Base-by-base conservation (phyloP, 2,888 invertebrate species). In the Agelastica alni region DNA sequence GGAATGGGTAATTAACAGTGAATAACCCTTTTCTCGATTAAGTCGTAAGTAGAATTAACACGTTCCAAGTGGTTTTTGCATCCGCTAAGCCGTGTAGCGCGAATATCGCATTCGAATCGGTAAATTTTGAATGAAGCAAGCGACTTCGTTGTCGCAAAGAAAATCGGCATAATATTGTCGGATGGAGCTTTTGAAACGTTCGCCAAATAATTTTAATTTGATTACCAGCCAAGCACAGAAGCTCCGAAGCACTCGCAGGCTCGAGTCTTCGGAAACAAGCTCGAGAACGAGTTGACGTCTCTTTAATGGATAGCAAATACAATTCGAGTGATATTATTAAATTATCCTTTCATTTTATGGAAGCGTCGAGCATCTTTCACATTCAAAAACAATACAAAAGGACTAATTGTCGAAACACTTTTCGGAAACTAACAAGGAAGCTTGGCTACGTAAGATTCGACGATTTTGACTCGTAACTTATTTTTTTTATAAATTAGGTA, bases 81-180 rank as follows among this genome's bases (percentile, higher is more conserved):
- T n/a, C n/a, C n/a, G n/a, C n/a, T n/a, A n/a, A n/a, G n/a, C n/a
- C n/a, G n/a, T n/a, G n/a, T n/a, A 26, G 26, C 26, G 9, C 9
- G 26, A 26, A 26, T 7, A 26, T 26, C 9, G 26, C 26, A 6
- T 26, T 6, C 26, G 9, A 26, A 26, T 6, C 26, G 26, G 26
- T 26, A 26, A 26, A 26, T 26, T 26, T 26, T 6, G 26, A 9
- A 6, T 7, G 9, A 26, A 9, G 26, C 26, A 26, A 26, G 26
- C 26, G 9, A 26, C 26, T 26, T 26, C 22, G 10, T 42, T 26
- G 2, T 13, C n/a, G n/a, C 9, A 26, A 26, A 31, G 16, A 32
- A 51, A 56, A 61, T 59, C 62, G 46, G 52, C 64, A 60, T 58
- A 61, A 61, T 61, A 58, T 60, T 61, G 62, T 60, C 61, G 56